Evolutionary conservation across 2,888 invertebrate genomes (phyloP).

Genomic region (Zygogramma bicolorata): DNA sequence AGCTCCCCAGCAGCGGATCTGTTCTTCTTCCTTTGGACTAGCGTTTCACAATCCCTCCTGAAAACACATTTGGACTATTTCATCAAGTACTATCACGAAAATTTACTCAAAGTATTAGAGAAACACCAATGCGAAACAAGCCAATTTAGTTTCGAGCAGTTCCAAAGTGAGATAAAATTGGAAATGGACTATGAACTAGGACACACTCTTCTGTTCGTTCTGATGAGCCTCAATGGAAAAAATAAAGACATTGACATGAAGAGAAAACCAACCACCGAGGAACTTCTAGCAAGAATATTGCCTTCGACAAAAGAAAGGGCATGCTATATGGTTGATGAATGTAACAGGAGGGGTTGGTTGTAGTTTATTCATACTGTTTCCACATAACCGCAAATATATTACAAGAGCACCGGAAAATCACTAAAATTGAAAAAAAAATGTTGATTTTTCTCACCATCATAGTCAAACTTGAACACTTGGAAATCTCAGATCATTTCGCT

Average conservation of each 20-base stretch:
- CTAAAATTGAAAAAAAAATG: too few relatives aligned
- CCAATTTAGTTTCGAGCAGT: constrained; percentile 10
- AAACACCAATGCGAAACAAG: constrained; percentile 3
- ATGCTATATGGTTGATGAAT: constrained; percentile 15
- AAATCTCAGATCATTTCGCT: too few relatives aligned
- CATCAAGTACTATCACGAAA: constrained; percentile 32
- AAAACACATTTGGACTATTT: constrained; percentile 32
- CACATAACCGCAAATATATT: too few relatives aligned
- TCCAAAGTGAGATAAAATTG: constrained; percentile 15
- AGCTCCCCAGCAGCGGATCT: constrained; percentile 51
- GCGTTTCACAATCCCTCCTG: constrained; percentile 40
- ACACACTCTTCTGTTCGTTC: not conserved
- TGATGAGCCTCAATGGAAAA: not conserved
- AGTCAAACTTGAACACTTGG: too few relatives aligned
- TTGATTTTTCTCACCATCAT: too few relatives aligned
- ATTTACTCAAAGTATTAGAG: constrained; percentile 19
- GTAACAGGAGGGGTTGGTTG: too few relatives aligned
- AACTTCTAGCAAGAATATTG: not conserved
- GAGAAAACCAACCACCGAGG: not conserved
- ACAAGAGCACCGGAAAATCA: too few relatives aligned
- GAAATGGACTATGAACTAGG: constrained; percentile 7
- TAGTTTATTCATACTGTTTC: too few relatives aligned
- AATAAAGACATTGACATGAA: not conserved
- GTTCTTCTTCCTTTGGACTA: constrained; percentile 53
- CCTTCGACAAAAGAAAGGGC: not conserved